phyloP scores from a whole-genome alignment of 2,888 invertebrate species.

The Cyaniris semiargus region DNA sequence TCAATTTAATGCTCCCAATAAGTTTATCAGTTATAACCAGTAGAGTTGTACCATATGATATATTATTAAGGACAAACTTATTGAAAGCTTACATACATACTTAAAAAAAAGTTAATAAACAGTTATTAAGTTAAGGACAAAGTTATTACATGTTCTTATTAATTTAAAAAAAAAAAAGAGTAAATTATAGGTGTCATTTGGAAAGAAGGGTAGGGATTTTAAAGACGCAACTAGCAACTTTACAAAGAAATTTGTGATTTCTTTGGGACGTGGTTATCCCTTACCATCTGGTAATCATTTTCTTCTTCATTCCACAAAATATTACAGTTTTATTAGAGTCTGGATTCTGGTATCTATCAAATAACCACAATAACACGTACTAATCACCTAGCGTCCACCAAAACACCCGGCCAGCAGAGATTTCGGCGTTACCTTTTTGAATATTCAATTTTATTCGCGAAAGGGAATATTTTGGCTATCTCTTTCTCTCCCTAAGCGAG shows the following conservation, averaged over 20 bases:
- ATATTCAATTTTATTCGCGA: conserved; percentile 78
- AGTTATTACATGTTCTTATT: no score
- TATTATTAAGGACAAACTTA: no score
- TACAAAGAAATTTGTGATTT: no score
- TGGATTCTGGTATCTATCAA: background rate
- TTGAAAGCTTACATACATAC: no score
- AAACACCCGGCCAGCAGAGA: conserved; percentile 61
- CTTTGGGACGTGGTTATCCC: no score
- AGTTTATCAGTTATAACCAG: background rate
- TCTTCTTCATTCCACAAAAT: background rate
- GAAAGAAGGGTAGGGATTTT: no score
- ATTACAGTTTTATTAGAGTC: background rate
- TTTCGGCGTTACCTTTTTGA: conserved; percentile 70
- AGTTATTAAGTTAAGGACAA: no score
- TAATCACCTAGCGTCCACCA: conserved; percentile 51
- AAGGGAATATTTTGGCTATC: conserved; percentile 52
- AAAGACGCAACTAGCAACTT: no score
- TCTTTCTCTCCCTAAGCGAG: conserved; percentile 41
- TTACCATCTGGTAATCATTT: background rate
- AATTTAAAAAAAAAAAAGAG: no score
- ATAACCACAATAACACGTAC: conserved; percentile 45
- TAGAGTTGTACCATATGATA: no score
- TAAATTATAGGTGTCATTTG: no score
- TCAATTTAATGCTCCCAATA: background rate
- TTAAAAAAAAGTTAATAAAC: no score